phyloP scores from a whole-genome alignment of 1,140 invertebrate species.

The Bombyx mori region DNA sequence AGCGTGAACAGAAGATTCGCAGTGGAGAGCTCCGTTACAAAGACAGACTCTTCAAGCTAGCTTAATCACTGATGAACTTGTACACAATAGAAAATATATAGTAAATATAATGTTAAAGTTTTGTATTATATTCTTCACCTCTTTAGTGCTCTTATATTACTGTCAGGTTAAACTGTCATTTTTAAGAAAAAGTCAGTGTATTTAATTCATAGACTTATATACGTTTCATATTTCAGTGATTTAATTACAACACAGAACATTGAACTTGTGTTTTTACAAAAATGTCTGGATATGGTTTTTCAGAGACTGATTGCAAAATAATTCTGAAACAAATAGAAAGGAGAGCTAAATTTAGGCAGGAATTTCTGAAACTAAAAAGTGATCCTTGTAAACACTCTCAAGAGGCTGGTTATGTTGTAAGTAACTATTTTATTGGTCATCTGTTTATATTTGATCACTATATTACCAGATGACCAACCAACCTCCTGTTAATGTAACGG shows the following conservation, averaged over 20 bases:
- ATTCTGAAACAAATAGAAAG: slow-evolving; percentile 72
- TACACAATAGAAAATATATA: slow-evolving; percentile 6
- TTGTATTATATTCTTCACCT: background rate
- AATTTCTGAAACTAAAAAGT: slow-evolving; percentile 76
- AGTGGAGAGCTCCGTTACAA: slow-evolving; percentile 80
- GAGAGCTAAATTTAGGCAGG: slow-evolving; percentile 69
- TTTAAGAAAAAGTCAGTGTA: too few relatives aligned
- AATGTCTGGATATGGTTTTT: slow-evolving; percentile 37
- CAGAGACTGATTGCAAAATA: slow-evolving; percentile 57
- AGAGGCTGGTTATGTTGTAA: slow-evolving; percentile 48
- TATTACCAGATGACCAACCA: too few relatives aligned
- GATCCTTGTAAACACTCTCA: slow-evolving; percentile 73
- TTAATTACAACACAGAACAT: too few relatives aligned
- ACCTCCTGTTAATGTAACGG: too few relatives aligned
- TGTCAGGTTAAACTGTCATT: too few relatives aligned
- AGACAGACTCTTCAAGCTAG: slow-evolving; percentile 71
- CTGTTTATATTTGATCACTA: background rate
- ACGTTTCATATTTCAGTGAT: too few relatives aligned
- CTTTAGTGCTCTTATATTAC: too few relatives aligned
- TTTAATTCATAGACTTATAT: too few relatives aligned
- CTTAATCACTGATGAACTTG: slow-evolving; percentile 12
- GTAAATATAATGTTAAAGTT: slow-evolving; percentile 1
- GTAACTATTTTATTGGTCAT: slow-evolving; percentile 15
- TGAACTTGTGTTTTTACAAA: background rate
- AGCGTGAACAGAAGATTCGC: slow-evolving; percentile 72